phyloP scores from a whole-genome alignment of 2,797 vertebrate genomes.

The Selene dorsalis region DNA sequence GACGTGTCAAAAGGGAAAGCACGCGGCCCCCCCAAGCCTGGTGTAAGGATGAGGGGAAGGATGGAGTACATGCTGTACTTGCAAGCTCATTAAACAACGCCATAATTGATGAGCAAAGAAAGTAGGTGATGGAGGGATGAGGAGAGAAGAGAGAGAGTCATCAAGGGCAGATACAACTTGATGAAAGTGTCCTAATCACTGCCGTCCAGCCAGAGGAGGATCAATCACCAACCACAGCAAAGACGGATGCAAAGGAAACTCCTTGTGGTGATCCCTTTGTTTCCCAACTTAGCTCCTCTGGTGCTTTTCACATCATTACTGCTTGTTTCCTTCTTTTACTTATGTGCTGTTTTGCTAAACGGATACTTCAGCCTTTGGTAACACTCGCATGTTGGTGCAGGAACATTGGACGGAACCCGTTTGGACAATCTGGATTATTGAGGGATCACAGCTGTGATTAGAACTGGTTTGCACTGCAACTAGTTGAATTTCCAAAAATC shows the following conservation, averaged over 20 bases:
- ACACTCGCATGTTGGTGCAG: not conserved
- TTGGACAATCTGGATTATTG: not conserved
- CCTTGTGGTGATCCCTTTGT: slow-evolving; percentile 42
- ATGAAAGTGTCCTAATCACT: slow-evolving; percentile 70
- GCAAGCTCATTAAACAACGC: slow-evolving; percentile 68
- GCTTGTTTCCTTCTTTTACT: slow-evolving; percentile 27
- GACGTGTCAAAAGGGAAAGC: slow-evolving; percentile 38
- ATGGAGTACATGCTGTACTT: slow-evolving; percentile 47
- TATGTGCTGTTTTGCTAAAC: slow-evolving; percentile 28
- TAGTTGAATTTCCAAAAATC: too few relatives aligned
- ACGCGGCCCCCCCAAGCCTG: slow-evolving; percentile 10
- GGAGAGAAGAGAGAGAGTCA: slow-evolving; percentile 39
- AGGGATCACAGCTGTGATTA: not conserved
- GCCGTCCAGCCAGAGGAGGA: slow-evolving; percentile 48
- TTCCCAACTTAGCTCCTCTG: slow-evolving; percentile 14
- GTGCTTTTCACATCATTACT: slow-evolving; percentile 48
- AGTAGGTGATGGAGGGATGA: slow-evolving; percentile 29
- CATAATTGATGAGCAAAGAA: slow-evolving; percentile 62
- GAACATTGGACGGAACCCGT: not conserved
- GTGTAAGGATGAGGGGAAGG: slow-evolving; percentile 46
- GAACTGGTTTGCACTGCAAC: not conserved
- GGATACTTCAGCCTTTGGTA: slow-evolving; percentile 20
- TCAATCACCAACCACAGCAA: slow-evolving; percentile 59
- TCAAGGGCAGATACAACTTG: slow-evolving; percentile 66
- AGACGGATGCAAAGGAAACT: slow-evolving; percentile 50